Evolutionary conservation across 2,113 vertebrate genomes (phyloP).

Genomic region (Myrmecobius fasciatus): DNA sequence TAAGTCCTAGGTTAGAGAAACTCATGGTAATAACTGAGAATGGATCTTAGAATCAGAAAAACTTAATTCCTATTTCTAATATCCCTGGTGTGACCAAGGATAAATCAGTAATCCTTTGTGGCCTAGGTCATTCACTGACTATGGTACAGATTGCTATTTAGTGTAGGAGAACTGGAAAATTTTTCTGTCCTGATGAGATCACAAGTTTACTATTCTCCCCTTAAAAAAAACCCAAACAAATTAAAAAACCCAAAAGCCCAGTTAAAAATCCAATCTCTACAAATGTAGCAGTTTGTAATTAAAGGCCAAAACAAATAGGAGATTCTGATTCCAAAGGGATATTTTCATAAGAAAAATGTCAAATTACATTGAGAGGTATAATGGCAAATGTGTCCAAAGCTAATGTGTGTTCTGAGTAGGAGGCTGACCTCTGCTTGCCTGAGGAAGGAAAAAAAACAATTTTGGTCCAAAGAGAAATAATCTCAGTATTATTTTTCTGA

Average conservation of each 20-base stretch:
- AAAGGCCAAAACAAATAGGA: conserved; percentile 56
- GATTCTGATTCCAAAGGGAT: conserved; percentile 38
- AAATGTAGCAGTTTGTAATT: conserved; percentile 28
- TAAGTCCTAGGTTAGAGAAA: background rate
- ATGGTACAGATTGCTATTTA: background rate
- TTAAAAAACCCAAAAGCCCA: background rate
- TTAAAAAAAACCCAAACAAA: background rate
- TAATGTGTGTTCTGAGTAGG: conserved; percentile 48
- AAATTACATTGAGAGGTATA: conserved; percentile 59
- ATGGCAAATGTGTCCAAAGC: conserved; percentile 50
- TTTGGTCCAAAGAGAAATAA: conserved; percentile 49
- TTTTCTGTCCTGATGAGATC: background rate
- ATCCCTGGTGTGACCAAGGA: background rate
- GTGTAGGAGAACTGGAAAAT: background rate
- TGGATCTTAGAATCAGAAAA: background rate
- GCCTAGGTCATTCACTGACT: background rate
- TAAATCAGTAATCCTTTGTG: background rate
- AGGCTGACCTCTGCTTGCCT: conserved; percentile 44
- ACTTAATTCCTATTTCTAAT: background rate
- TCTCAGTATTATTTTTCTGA: conserved; percentile 33
- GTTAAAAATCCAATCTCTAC: background rate
- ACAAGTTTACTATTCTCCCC: background rate
- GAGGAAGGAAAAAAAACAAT: conserved; percentile 51
- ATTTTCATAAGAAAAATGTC: conserved; percentile 53
- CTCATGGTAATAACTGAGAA: background rate